These are phyloP conservation scores for Dromas ardeola DNA, from an alignment of 2,113 vertebrate genomes.

Conservation along the genomic window DNA sequence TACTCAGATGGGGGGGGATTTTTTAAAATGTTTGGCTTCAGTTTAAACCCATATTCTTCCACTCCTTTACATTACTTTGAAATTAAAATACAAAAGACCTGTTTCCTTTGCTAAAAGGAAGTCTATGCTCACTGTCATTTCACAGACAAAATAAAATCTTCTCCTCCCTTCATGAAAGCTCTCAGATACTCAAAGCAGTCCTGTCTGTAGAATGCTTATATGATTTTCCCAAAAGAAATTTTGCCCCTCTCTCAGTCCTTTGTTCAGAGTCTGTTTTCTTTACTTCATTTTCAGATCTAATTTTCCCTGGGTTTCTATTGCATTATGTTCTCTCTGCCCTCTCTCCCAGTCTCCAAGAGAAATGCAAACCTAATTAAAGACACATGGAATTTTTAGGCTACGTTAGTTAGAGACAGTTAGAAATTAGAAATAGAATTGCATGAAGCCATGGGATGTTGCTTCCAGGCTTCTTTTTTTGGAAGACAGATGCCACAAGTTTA, in stretches of 20 bases:
- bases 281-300: conserved; percentile 32
- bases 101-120: neutral
- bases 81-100: neutral
- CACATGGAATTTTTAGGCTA: neutral
- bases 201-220: neutral
- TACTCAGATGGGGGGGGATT: neutral
- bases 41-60: neutral
- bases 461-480: neutral
- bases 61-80: neutral
- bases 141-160: neutral
- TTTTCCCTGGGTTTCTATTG: conserved; percentile 36
- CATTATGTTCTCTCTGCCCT: conserved; percentile 12
- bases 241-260: neutral
- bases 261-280: conserved; percentile 3
- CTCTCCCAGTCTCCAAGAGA: neutral
- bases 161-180: neutral
- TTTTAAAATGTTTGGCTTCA: neutral
- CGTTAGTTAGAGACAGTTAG: neutral
- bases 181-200: neutral
- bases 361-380: conserved; percentile 47
- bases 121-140: neutral
- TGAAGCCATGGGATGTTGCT: neutral
- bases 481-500: neutral
- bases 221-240: neutral
- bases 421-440: neutral